These are phyloP conservation scores for Drosophila paracracens DNA, from an alignment of 2,888 invertebrate genomes.

Conservation along the genomic window DNA sequence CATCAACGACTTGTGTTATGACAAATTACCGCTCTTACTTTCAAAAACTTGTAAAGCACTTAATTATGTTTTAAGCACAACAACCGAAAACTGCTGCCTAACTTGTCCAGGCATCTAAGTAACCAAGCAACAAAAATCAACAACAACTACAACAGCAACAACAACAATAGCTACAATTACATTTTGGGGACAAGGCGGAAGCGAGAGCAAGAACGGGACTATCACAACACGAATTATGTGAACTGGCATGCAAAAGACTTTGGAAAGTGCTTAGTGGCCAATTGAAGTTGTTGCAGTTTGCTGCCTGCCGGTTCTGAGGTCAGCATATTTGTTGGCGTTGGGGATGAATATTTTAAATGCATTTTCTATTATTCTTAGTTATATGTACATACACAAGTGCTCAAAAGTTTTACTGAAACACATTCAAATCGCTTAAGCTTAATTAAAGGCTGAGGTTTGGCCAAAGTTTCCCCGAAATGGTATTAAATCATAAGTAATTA, in stretches of 20 bases:
- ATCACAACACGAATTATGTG: constrained; percentile 71
- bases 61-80: constrained; percentile 76
- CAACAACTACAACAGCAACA: constrained; percentile 15
- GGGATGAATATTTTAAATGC: not conserved
- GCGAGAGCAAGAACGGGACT: constrained; percentile 46
- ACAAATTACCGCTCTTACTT: constrained; percentile 65
- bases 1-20: constrained; percentile 69
- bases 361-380: constrained; percentile 1
- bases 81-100: constrained; percentile 57
- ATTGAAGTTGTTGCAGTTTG: constrained; percentile 73
- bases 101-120: constrained; percentile 29
- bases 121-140: constrained; percentile 25
- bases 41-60: constrained; percentile 77
- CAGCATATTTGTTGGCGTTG: constrained; percentile 28
- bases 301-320: constrained; percentile 30
- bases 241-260: constrained; percentile 76
- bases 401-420: not conserved
- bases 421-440: constrained; percentile 4
- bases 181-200: constrained; percentile 36
- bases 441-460: constrained; percentile 12
- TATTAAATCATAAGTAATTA: constrained; percentile 22
- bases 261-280: constrained; percentile 78
- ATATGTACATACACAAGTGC: not conserved
- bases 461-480: constrained; percentile 1
- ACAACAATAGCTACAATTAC: constrained; percentile 29